These are phyloP conservation scores for Caenorhabditis imperialis DNA, from an alignment of 2,888 invertebrate genomes.

Conservation along the genomic window DNA sequence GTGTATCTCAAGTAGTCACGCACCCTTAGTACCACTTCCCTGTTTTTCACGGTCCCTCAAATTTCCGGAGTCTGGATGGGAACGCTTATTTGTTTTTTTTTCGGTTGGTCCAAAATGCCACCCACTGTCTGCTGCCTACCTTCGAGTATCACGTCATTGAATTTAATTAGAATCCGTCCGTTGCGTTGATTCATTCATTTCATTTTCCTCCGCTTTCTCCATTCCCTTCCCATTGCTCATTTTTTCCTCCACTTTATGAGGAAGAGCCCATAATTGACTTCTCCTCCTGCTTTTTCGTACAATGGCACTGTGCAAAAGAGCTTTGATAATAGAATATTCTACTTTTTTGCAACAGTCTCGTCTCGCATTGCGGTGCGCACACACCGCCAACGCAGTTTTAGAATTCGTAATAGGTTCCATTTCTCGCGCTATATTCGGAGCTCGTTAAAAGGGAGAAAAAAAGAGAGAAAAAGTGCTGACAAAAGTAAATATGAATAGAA, in stretches of 20 bases:
- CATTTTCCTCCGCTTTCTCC: constrained; percentile 1
- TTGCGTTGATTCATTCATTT: constrained; percentile 1
- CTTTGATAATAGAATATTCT: constrained; percentile 11
- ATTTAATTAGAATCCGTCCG: constrained; percentile 29
- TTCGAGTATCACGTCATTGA: constrained; percentile 18
- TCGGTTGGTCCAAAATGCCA: not conserved
- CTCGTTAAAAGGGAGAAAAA: constrained; percentile 34
- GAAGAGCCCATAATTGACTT: not conserved
- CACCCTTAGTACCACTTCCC: too few species aligned
- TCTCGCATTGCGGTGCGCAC: not conserved
- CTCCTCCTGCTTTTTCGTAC: too few species aligned
- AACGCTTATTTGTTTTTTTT: too few species aligned
- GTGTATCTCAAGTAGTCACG: too few species aligned
- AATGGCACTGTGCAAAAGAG: too few species aligned
- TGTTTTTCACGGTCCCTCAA: too few species aligned
- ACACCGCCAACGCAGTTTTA: constrained; percentile 27
- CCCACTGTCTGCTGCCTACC: not conserved
- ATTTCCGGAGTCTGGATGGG: too few species aligned
- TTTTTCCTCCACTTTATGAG: not conserved
- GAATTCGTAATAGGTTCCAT: constrained; percentile 15
- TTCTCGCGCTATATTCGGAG: constrained; percentile 1
- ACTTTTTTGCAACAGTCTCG: constrained; percentile 1
- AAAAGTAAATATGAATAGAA: constrained; percentile 47
- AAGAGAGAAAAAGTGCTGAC: not conserved
- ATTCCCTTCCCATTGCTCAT: not conserved